A percentile compares a stretch with the other conserved stretches of the same genome.
Conservation (phyloP, 2,888 invertebrate genomes). For the Xestia xanthographa region DNA sequence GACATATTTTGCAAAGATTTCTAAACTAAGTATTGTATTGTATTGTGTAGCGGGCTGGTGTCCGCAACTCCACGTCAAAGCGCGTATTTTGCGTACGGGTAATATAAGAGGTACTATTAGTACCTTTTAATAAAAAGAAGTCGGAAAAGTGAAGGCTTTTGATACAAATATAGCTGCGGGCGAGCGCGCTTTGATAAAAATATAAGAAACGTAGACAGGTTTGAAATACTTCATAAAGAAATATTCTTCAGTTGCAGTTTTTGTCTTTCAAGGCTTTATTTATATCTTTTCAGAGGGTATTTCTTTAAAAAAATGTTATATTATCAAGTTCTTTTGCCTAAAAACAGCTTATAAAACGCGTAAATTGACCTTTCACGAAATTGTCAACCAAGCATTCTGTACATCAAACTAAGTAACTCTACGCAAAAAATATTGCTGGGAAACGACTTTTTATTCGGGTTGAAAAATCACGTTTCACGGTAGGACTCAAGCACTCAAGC, state of each 20-base stretch:
- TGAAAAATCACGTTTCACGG: too few relatives aligned
- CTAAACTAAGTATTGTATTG: background rate
- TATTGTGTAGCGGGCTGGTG: too few relatives aligned
- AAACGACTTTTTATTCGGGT: too few relatives aligned
- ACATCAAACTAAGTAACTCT: too few relatives aligned
- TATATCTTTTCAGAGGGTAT: background rate
- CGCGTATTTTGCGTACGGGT: too few relatives aligned
- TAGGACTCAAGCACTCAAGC: too few relatives aligned
- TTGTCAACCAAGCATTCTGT: too few relatives aligned
- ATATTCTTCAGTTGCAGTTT: background rate
- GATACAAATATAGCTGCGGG: background rate
- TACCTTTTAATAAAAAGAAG: background rate
- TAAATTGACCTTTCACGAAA: too few relatives aligned
- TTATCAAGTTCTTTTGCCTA: background rate
- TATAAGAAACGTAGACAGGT: background rate
- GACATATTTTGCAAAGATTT: background rate
- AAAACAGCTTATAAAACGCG: background rate
- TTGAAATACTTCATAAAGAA: slow-evolving; percentile 2
- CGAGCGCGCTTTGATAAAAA: background rate
- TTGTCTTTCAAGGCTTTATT: background rate
- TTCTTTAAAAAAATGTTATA: background rate
- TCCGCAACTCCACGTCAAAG: too few relatives aligned
- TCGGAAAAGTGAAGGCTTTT: background rate
- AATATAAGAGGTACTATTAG: too few relatives aligned
- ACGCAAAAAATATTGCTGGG: too few relatives aligned